Evolutionary conservation across 2,888 invertebrate genomes (phyloP).

Genomic region (Galeruca laticollis): DNA sequence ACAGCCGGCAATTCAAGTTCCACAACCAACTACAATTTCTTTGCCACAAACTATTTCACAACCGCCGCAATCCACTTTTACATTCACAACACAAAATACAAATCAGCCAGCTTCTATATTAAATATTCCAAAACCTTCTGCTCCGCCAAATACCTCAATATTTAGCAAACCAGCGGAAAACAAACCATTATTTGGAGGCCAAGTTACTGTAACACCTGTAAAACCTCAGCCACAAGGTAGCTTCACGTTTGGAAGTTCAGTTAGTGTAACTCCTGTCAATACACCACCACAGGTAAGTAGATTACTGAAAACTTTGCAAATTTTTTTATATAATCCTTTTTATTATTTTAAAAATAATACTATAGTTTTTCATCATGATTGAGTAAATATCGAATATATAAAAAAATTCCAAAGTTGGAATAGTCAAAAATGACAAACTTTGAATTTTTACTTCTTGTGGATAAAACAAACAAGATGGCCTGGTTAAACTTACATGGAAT

Average conservation of each 20-base stretch:
- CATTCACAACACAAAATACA: slow-evolving; percentile 15
- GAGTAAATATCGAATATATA: too few relatives aligned
- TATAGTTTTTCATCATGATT: too few relatives aligned
- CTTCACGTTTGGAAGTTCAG: slow-evolving; percentile 49
- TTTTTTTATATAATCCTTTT: too few relatives aligned
- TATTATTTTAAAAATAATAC: too few relatives aligned
- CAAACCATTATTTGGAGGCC: slow-evolving; percentile 49
- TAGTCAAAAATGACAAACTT: too few relatives aligned
- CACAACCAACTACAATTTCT: not conserved
- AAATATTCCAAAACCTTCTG: slow-evolving; percentile 13
- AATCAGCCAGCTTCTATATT: slow-evolving; percentile 27
- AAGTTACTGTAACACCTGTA: slow-evolving; percentile 49
- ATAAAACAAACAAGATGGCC: too few relatives aligned
- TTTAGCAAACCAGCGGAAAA: slow-evolving; percentile 33
- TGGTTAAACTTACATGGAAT: too few relatives aligned
- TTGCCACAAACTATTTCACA: slow-evolving; percentile 5
- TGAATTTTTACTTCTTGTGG: too few relatives aligned
- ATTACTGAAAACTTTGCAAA: too few relatives aligned
- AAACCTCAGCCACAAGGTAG: slow-evolving; percentile 38
- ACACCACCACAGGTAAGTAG: slow-evolving; percentile 24
- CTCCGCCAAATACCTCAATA: slow-evolving; percentile 38
- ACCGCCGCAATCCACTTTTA: slow-evolving; percentile 11
- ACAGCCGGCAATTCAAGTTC: not conserved
- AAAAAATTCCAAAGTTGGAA: too few relatives aligned
- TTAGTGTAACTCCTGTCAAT: slow-evolving; percentile 47